Evolutionary conservation across 2,113 vertebrate species (phyloP).

Genomic region (Muntiacus reevesi): DNA sequence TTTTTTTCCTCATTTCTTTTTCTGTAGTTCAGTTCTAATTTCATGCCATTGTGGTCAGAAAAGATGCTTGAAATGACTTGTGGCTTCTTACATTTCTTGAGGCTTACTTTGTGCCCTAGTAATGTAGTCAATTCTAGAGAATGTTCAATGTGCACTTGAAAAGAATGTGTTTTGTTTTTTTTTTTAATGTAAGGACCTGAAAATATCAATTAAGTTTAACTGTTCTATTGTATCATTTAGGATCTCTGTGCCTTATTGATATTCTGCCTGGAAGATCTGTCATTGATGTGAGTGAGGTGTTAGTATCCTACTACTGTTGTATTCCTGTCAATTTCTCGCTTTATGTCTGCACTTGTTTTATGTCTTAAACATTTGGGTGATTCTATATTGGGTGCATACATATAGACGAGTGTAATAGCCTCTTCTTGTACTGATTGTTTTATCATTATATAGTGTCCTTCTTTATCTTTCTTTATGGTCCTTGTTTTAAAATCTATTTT

Average conservation of each 20-base stretch:
- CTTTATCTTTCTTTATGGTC: not conserved
- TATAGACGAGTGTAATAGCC: not conserved
- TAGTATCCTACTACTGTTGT: not conserved
- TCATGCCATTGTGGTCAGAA: not conserved
- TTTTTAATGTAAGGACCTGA: not conserved
- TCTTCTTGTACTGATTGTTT: not conserved
- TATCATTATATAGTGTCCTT: not conserved
- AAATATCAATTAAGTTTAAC: not conserved
- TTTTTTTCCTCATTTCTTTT: not conserved
- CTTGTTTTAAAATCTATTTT: not conserved
- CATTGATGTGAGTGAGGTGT: not conserved
- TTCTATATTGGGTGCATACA: not conserved
- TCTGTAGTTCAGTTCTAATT: not conserved
- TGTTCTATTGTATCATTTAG: not conserved
- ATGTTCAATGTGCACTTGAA: not conserved
- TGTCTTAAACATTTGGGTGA: not conserved
- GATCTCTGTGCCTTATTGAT: not conserved
- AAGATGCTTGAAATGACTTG: not conserved
- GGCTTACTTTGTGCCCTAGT: not conserved
- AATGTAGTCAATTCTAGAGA: not conserved
- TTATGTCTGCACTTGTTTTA: not conserved
- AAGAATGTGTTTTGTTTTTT: not conserved
- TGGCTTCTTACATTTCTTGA: not conserved
- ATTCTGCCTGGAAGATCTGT: not conserved
- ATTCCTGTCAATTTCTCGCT: not conserved